Evolutionary conservation across 2,797 vertebrate species (phyloP), one percentile per base, ranked within the genome.

Genomic region (Paedocypris micromegethes): DNA sequence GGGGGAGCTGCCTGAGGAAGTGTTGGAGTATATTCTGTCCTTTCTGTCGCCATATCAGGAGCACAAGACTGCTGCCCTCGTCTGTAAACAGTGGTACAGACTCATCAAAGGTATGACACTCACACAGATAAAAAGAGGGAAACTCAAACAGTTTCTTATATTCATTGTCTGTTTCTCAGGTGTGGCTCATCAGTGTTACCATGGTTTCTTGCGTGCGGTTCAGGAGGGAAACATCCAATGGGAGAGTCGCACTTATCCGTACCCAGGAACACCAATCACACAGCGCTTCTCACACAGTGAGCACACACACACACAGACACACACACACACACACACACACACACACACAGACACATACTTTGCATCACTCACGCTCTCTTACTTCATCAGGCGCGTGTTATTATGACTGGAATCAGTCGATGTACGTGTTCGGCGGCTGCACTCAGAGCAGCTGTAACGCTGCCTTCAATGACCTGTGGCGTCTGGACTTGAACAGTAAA

Each of bases 231-330:
- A 95, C 70, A 97, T 99, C 71, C 96, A 98, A 80, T 99, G 97
- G 97, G 96, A 99, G 86, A 99, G 96, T 82, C 93, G 97, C 47
- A 99, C 94, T 1, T 99, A 98, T 68, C 96, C 97, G n/a, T 99
- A 99, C 77, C 96, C 97, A 0, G 97, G 97, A 79, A 98, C 97
- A n/a, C 96, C 97, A 1, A 98, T 99, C 79, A 98, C 97, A 0
- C 97, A 98, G 66, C 93, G 96, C 72, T 99, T 98, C 86, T 99
- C 96, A 0, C 96, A 98, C 89, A 98, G 96, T 99, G 78, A 93
- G 95, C 89, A 79, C 66, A 62, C 59, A 3, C 57, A 8, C 60
- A 7, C 45, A 49, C 59, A 59, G 56, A 23, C 45, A 5, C 9
- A 39, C 52, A n/a, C 52, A 6, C 37, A 4, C 9, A 65, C 39